These are phyloP conservation scores for Hydrocynus forskahlii DNA, from an alignment of 2,797 vertebrate genomes.

Conservation along the genomic window DNA sequence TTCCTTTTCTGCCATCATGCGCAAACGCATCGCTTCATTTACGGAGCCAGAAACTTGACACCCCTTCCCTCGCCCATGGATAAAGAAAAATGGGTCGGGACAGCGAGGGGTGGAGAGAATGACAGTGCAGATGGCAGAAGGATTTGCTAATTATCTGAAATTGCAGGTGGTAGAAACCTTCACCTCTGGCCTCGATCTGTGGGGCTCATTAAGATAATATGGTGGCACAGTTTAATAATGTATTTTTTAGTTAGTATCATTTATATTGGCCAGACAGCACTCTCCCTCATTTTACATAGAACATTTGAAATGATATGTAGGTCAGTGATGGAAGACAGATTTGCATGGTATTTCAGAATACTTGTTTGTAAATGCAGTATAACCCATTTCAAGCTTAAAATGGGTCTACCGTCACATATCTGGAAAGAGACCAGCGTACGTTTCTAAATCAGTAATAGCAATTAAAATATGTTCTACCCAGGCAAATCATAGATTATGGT, in stretches of 20 bases:
- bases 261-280: neutral
- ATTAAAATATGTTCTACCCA: too few relatives aligned
- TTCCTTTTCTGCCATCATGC: constrained; percentile 21
- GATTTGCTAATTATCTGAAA: constrained; percentile 74
- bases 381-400: neutral
- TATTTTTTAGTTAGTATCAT: constrained; percentile 47
- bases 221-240: constrained; percentile 43
- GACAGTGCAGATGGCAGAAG: constrained; percentile 74
- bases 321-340: constrained; percentile 26
- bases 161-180: constrained; percentile 72
- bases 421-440: neutral
- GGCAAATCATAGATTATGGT: too few relatives aligned
- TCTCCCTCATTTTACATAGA: neutral
- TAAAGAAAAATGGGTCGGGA: constrained; percentile 29
- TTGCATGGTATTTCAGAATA: neutral
- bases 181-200: constrained; percentile 67
- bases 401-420: neutral
- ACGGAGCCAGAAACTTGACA: constrained; percentile 5
- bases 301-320: constrained; percentile 2
- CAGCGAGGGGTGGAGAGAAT: constrained; percentile 51
- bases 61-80: constrained; percentile 22
- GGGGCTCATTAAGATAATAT: constrained; percentile 68
- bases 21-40: constrained; percentile 62
- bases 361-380: neutral
- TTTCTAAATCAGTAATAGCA: too few relatives aligned